These are phyloP conservation scores for Danionella cerebrum DNA, from an alignment of 2,113 vertebrate genomes.

Conservation along the genomic window DNA sequence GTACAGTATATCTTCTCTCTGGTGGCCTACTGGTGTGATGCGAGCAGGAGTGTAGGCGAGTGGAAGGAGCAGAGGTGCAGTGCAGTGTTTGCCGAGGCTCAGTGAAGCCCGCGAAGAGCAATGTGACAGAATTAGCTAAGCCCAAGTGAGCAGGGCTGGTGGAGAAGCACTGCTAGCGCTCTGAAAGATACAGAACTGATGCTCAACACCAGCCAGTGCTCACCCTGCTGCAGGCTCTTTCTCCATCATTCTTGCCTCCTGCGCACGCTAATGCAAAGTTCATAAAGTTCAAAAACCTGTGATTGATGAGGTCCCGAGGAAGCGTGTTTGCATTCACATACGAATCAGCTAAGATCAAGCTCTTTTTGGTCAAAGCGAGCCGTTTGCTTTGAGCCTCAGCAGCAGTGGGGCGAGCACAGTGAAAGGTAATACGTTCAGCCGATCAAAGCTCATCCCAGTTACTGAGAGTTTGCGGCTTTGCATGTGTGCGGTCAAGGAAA, in stretches of 20 bases:
- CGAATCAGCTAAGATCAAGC: conserved; percentile 1
- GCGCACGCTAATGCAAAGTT: background rate
- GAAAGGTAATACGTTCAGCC: conserved; percentile 46
- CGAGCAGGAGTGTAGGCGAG: too few relatives aligned
- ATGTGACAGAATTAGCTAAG: conserved; percentile 74
- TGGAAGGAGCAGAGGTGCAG: conserved; percentile 23
- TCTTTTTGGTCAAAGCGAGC: too few relatives aligned
- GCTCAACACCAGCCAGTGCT: conserved; percentile 49
- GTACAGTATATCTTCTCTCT: too few relatives aligned
- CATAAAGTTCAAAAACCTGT: background rate
- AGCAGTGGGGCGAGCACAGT: conserved; percentile 18
- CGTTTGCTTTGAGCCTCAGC: conserved; percentile 15
- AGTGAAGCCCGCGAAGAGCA: conserved; percentile 55
- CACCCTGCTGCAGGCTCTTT: background rate
- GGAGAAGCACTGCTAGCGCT: conserved; percentile 57
- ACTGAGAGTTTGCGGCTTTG: conserved; percentile 37
- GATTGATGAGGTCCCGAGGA: too few relatives aligned
- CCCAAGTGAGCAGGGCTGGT: conserved; percentile 66
- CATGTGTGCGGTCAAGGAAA: conserved; percentile 34
- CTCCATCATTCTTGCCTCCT: background rate
- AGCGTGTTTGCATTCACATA: too few relatives aligned
- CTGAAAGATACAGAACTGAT: conserved; percentile 53
- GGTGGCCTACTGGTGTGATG: too few relatives aligned
- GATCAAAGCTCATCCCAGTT: conserved; percentile 51
- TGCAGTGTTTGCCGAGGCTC: conserved; percentile 50